Conservation (phyloP, 2,797 vertebrate species). For the Anguilla megastoma region DNA sequence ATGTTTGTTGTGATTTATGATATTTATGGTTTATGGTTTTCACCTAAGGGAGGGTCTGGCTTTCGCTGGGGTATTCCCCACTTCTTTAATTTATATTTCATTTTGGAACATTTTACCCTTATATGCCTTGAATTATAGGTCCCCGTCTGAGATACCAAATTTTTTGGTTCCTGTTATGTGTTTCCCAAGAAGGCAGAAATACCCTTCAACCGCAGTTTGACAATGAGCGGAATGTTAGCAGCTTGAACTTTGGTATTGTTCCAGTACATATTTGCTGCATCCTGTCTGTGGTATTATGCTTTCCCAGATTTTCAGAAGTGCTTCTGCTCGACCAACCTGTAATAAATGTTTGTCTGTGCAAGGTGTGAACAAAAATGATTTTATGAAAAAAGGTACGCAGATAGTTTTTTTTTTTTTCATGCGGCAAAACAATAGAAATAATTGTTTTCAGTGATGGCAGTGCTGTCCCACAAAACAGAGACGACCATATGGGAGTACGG, state of each 20-base stretch:
- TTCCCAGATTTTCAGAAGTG: background rate
- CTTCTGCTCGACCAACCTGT: background rate
- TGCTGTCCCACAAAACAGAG: background rate
- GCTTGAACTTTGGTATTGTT: slow-evolving; percentile 2
- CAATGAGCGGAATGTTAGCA: background rate
- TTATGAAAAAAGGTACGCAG: background rate
- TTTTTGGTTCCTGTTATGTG: slow-evolving; percentile 6
- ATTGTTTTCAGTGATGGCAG: background rate
- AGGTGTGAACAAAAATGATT: background rate
- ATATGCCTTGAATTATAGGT: background rate
- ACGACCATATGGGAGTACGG: background rate
- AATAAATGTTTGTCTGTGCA: background rate
- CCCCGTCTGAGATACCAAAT: background rate
- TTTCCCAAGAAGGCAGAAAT: background rate
- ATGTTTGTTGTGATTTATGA: slow-evolving; percentile 7
- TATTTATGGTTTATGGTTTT: background rate
- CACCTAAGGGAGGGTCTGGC: background rate
- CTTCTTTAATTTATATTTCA: slow-evolving; percentile 7
- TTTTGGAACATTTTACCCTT: background rate
- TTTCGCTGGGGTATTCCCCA: background rate
- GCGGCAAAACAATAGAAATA: background rate
- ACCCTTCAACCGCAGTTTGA: background rate
- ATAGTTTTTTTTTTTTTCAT: background rate
- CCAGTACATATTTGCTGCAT: background rate
- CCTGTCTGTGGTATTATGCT: slow-evolving; percentile 2